Conservation (phyloP, 92 coral and sea anemone species). For the Plumapathes pennacea region DNA sequence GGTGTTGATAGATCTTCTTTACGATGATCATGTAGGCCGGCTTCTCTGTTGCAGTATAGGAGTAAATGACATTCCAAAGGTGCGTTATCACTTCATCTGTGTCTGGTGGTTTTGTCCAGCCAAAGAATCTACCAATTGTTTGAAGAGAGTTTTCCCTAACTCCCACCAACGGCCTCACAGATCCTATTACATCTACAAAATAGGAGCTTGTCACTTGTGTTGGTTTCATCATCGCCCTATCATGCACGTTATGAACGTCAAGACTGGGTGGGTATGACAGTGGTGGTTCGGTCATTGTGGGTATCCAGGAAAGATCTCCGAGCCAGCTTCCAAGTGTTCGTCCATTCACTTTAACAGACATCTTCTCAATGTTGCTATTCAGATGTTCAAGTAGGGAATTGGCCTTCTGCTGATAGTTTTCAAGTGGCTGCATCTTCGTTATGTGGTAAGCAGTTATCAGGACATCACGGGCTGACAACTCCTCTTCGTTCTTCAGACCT, state of each 20-base stretch:
- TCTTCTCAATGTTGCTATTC: slow-evolving; percentile 6
- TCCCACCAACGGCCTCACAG: slow-evolving; percentile 38
- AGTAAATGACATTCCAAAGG: slow-evolving; percentile 26
- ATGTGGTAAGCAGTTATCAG: slow-evolving; percentile 13
- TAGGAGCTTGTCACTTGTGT: slow-evolving; percentile 25
- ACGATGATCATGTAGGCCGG: slow-evolving; percentile 33
- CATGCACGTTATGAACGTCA: slow-evolving; percentile 4
- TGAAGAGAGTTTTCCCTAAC: slow-evolving; percentile 1
- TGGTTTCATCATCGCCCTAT: slow-evolving; percentile 40
- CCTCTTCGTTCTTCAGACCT: slow-evolving; percentile 39
- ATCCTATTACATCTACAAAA: slow-evolving; percentile 43
- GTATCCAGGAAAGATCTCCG: slow-evolving; percentile 42
- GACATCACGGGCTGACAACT: slow-evolving; percentile 25
- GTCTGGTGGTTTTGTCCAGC: slow-evolving; percentile 49
- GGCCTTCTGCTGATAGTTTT: slow-evolving; percentile 26
- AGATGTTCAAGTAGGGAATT: slow-evolving; percentile 21
- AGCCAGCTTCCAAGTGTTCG: slow-evolving; percentile 12
- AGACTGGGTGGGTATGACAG: slow-evolving; percentile 27
- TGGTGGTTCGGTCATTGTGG: slow-evolving; percentile 28
- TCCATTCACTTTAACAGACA: slow-evolving; percentile 5
- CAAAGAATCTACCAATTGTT: slow-evolving; percentile 31
- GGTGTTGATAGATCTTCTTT: slow-evolving; percentile 45
- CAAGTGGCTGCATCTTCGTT: slow-evolving; percentile 4
- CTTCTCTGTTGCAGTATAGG: slow-evolving; percentile 49
- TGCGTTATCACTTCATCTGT: slow-evolving; percentile 43